phyloP scores from a whole-genome alignment of 2,888 invertebrate species.

The Nomada hirtipes region DNA sequence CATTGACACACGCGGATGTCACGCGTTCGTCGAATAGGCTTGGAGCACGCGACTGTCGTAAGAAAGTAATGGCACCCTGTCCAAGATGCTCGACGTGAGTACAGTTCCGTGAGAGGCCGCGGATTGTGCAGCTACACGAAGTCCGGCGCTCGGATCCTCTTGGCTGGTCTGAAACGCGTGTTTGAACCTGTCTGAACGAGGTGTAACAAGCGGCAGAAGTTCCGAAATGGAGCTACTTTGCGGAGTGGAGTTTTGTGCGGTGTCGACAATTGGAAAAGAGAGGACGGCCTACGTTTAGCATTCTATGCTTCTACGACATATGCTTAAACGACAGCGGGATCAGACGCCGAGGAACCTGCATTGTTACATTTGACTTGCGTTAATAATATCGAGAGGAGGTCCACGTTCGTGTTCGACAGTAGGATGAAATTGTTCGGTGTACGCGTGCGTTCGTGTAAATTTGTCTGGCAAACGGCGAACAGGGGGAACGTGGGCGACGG shows the following conservation, averaged over 20 bases:
- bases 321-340: no score
- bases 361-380: no score
- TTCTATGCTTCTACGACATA: conserved; percentile 6
- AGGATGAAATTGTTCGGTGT: no score
- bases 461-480: background rate
- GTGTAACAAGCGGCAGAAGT: conserved; percentile 27
- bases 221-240: conserved; percentile 22
- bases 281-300: conserved; percentile 24
- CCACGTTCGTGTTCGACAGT: no score
- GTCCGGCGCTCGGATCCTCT: background rate
- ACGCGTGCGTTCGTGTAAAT: conserved; percentile 1
- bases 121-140: background rate
- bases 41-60: conserved; percentile 4
- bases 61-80: conserved; percentile 7
- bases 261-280: conserved; percentile 31
- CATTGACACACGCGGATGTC: conserved; percentile 64
- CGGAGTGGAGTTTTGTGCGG: conserved; percentile 9
- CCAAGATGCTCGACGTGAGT: background rate
- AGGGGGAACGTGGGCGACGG: conserved; percentile 17
- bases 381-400: no score
- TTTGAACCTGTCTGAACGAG: conserved; percentile 33
- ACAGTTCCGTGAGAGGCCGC: conserved; percentile 1
- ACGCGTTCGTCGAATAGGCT: conserved; percentile 7
- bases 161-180: conserved; percentile 1
- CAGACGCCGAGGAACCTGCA: no score